Percentiles rank a stretch among this genome's conserved stretches.
Conservation (phyloP, 2,888 invertebrate species). For the Lithophane socia region DNA sequence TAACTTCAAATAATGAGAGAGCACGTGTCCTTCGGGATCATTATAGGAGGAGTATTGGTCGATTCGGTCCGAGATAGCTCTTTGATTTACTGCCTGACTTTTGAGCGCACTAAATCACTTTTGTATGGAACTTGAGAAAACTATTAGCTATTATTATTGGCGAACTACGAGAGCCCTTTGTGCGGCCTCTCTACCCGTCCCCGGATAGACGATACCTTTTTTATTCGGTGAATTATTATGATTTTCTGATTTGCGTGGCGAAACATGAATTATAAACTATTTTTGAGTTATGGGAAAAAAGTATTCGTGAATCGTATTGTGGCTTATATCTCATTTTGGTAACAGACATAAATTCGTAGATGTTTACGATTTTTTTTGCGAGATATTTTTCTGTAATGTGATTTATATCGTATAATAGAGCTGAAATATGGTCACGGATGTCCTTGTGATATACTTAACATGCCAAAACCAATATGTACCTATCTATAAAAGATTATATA, state of each 20-base stretch:
- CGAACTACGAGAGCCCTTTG: conserved; percentile 83
- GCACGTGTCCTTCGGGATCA: conserved; percentile 84
- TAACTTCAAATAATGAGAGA: conserved; percentile 86
- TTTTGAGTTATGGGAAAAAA: conserved; percentile 73
- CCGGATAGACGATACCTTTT: conserved; percentile 77
- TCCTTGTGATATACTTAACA: conserved; percentile 5
- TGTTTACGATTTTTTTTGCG: conserved; percentile 44
- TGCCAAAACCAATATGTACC: background rate
- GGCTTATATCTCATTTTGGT: conserved; percentile 73
- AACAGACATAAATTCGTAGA: conserved; percentile 55
- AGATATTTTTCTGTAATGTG: conserved; percentile 39
- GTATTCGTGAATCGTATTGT: conserved; percentile 58
- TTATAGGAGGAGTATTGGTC: conserved; percentile 80
- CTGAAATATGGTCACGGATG: conserved; percentile 34
- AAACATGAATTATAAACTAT: conserved; percentile 78
- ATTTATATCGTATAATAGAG: conserved; percentile 54
- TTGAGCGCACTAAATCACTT: conserved; percentile 88
- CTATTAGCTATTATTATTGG: conserved; percentile 89
- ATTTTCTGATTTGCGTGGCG: conserved; percentile 83
- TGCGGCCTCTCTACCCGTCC: conserved; percentile 75
- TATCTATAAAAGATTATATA: background rate
- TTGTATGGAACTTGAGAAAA: conserved; percentile 89
- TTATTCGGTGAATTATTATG: conserved; percentile 77
- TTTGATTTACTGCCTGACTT: conserved; percentile 89
- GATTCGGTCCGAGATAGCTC: conserved; percentile 80